Conservation (phyloP, 2,113 vertebrate genomes). For the Prolemur simus region DNA sequence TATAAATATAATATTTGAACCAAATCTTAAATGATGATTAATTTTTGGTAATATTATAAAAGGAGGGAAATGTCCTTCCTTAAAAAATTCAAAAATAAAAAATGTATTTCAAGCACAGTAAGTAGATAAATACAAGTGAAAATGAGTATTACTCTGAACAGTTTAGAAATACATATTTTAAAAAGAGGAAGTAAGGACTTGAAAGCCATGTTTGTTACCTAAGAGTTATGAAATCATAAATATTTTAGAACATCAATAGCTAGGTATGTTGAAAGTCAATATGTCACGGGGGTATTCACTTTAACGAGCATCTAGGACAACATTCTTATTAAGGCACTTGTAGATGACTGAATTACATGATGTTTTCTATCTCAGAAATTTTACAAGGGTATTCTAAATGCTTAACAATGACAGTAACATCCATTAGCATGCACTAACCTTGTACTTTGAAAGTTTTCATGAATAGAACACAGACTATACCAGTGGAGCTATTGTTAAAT, state of each 20-base stretch:
- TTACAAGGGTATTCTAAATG: background rate
- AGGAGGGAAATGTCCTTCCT: background rate
- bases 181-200: background rate
- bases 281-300: slow-evolving; percentile 23
- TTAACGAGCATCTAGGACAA: slow-evolving; percentile 18
- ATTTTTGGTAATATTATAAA: background rate
- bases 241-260: slow-evolving; percentile 18
- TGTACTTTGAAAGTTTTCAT: background rate
- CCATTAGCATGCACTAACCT: background rate
- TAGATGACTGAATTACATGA: background rate
- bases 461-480: background rate
- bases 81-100: background rate
- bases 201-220: background rate
- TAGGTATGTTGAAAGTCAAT: slow-evolving; percentile 52
- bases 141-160: background rate
- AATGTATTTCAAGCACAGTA: background rate
- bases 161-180: background rate
- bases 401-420: background rate
- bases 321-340: slow-evolving; percentile 19
- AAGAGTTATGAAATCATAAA: slow-evolving; percentile 49
- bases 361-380: background rate
- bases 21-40: background rate
- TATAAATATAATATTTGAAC: background rate
- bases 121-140: background rate
- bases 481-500: background rate